Evolutionary conservation across 1,140 invertebrate species (phyloP).

Genomic region (Cyclargus thomasi): DNA sequence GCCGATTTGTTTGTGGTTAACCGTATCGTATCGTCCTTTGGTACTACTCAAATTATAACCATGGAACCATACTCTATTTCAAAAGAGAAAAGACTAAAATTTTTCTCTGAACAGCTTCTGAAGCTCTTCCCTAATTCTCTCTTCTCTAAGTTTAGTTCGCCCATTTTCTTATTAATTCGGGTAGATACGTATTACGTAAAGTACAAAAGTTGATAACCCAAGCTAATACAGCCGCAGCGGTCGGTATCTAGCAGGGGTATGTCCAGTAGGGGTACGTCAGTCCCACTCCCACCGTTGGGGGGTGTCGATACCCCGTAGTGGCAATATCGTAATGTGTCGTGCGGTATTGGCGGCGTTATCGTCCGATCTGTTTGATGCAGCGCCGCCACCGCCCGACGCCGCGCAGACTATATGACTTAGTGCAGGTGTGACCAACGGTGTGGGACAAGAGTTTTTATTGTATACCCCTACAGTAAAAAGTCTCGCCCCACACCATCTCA

Average conservation of each 20-base stretch:
- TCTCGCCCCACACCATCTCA: no score
- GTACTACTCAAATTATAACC: no score
- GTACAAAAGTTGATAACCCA: background rate
- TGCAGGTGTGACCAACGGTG: slow-evolving; percentile 13
- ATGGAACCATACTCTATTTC: no score
- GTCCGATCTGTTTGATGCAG: slow-evolving; percentile 68
- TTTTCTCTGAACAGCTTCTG: no score
- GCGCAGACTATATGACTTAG: slow-evolving; percentile 30
- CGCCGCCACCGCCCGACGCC: slow-evolving; percentile 37
- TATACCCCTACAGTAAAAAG: no score
- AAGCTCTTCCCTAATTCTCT: background rate
- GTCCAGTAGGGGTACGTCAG: background rate
- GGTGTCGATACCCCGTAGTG: slow-evolving; percentile 48
- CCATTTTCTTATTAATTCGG: background rate
- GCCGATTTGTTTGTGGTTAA: no score
- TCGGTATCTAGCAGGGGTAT: background rate
- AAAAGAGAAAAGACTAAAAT: no score
- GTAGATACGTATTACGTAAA: background rate
- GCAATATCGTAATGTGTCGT: slow-evolving; percentile 67
- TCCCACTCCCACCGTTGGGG: slow-evolving; percentile 37
- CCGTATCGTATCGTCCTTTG: no score
- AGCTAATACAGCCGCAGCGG: background rate
- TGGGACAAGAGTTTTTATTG: background rate
- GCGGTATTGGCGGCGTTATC: slow-evolving; percentile 54
- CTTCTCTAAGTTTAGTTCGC: background rate